These are phyloP conservation scores for Plectropomus leopardus DNA, from an alignment of 2,113 vertebrate species.

Conservation along the genomic window DNA sequence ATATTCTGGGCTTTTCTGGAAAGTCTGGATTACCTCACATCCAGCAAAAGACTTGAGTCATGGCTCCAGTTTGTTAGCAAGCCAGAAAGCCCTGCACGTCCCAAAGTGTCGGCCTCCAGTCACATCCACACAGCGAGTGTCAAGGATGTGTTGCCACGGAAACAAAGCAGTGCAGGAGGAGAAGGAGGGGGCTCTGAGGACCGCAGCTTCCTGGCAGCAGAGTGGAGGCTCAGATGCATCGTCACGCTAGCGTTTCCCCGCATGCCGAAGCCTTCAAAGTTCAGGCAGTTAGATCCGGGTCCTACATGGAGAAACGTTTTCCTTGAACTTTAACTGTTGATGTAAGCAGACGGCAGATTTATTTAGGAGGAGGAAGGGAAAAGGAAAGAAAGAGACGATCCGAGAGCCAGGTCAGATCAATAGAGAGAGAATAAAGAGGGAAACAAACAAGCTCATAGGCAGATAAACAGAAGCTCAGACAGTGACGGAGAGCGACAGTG, in stretches of 20 bases:
- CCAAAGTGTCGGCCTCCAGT: slow-evolving; percentile 12
- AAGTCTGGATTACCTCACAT: background rate
- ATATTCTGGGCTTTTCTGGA: too few species aligned
- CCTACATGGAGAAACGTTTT: background rate
- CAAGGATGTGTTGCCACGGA: slow-evolving; percentile 60
- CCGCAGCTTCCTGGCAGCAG: slow-evolving; percentile 17
- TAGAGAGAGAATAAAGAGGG: slow-evolving; percentile 9
- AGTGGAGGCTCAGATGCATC: background rate
- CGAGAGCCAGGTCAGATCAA: background rate
- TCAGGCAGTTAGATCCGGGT: background rate
- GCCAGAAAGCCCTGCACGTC: slow-evolving; percentile 3
- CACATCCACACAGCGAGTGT: slow-evolving; percentile 23
- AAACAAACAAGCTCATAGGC: slow-evolving; percentile 6
- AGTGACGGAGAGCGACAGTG: slow-evolving; percentile 28
- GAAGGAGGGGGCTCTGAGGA: slow-evolving; percentile 25
- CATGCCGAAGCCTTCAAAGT: background rate
- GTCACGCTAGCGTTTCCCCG: background rate
- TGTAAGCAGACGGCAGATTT: too few species aligned
- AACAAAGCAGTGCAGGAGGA: slow-evolving; percentile 53
- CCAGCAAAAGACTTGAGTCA: background rate
- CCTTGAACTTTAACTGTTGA: background rate
- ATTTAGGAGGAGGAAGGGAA: background rate
- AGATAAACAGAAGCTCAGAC: slow-evolving; percentile 28
- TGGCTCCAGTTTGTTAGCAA: background rate
- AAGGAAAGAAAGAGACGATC: background rate